phyloP scores from a whole-genome alignment of 2,113 vertebrate genomes.

The Chloropsis hardwickii region DNA sequence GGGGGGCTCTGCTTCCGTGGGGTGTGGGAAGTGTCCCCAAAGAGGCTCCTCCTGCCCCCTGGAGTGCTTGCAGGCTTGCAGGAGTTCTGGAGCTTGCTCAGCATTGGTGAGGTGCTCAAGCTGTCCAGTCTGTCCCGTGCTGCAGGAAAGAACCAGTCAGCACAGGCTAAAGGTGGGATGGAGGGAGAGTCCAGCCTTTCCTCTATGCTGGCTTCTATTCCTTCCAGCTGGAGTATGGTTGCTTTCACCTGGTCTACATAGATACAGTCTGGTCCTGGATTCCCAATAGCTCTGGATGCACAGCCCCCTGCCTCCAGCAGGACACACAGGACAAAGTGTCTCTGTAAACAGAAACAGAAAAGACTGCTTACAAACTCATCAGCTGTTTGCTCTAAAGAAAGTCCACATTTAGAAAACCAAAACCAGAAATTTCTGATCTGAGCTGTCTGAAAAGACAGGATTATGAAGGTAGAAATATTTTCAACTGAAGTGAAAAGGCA shows the following conservation, averaged over 20 bases:
- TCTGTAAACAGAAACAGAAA: conserved; percentile 62
- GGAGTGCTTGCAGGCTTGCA: conserved; percentile 59
- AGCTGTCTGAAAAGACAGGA: neutral
- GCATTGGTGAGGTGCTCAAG: conserved; percentile 73
- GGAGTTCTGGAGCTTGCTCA: conserved; percentile 77
- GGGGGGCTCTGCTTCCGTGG: conserved; percentile 75
- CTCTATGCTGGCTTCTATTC: conserved; percentile 78
- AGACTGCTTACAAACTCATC: neutral
- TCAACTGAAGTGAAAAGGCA: neutral
- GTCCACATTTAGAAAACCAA: neutral
- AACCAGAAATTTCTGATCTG: neutral
- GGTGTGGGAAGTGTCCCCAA: conserved; percentile 70
- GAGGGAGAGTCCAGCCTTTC: conserved; percentile 78
- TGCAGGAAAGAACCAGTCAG: conserved; percentile 88
- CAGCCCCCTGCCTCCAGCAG: conserved; percentile 91
- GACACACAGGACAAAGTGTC: conserved; percentile 88
- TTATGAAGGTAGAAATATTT: neutral
- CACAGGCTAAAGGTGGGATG: conserved; percentile 82
- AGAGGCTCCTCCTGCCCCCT: conserved; percentile 74
- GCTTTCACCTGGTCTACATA: conserved; percentile 94
- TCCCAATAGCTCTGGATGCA: conserved; percentile 79
- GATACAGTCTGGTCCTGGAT: conserved; percentile 89
- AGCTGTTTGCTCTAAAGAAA: neutral
- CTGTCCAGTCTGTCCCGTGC: conserved; percentile 76
- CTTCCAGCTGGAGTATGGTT: conserved; percentile 87